Percentiles rank a stretch among this genome's conserved stretches.
phyloP scores from a whole-genome alignment of 2,888 invertebrate genomes.

The Chironomus riparius region DNA sequence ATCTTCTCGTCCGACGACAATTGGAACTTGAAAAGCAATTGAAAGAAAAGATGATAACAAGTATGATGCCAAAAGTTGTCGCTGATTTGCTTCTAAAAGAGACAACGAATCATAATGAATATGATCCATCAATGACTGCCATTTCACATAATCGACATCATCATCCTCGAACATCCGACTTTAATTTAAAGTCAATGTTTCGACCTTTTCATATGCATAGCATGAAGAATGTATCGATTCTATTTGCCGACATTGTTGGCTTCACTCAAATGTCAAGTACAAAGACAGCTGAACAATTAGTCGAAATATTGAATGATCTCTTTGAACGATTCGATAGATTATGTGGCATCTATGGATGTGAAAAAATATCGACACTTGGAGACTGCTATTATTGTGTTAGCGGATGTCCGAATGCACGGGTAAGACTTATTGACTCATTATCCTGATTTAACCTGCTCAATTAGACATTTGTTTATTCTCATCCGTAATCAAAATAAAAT shows the following conservation, averaged over 20 bases:
- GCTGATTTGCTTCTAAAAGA: conserved; percentile 77
- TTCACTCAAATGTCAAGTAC: conserved; percentile 96
- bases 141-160: conserved; percentile 29
- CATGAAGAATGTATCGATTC: conserved; percentile 91
- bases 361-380: conserved; percentile 92
- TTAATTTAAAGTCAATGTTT: conserved; percentile 68
- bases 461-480: neutral
- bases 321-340: conserved; percentile 92
- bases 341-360: conserved; percentile 81
- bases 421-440: neutral
- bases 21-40: conserved; percentile 87
- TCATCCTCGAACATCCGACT: conserved; percentile 32
- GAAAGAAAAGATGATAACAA: conserved; percentile 95
- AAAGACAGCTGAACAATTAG: conserved; percentile 91
- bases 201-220: conserved; percentile 95
- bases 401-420: conserved; percentile 85
- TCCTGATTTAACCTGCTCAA: neutral
- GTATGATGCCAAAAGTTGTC: conserved; percentile 93
- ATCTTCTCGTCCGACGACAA: conserved; percentile 77
- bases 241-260: conserved; percentile 96
- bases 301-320: conserved; percentile 88
- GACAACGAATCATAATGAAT: conserved; percentile 49
- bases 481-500: neutral
- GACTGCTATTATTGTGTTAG: conserved; percentile 94
- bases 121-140: conserved; percentile 6